Evolutionary conservation across 2,888 invertebrate genomes (phyloP).

Genomic region (Gryllus longicercus): DNA sequence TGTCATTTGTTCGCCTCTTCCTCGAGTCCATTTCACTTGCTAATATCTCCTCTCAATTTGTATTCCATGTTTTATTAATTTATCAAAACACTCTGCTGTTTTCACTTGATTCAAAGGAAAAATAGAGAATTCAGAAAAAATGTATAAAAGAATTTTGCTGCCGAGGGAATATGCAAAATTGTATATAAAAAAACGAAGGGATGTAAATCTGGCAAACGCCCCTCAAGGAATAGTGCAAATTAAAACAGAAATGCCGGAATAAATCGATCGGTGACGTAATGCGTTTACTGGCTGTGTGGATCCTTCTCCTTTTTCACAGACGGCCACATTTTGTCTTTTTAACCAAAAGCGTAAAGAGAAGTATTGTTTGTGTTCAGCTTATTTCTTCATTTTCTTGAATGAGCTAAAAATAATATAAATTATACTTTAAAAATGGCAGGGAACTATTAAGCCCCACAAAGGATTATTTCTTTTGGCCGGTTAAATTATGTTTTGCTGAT

Average conservation of each 20-base stretch:
- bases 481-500: no score
- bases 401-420: no score
- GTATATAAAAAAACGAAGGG: neutral
- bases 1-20: constrained; percentile 17
- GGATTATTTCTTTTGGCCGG: no score
- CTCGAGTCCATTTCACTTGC: constrained; percentile 31
- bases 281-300: neutral
- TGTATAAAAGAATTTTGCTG: constrained; percentile 4
- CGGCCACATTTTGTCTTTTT: no score
- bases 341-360: no score
- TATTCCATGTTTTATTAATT: constrained; percentile 35
- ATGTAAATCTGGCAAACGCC: neutral
- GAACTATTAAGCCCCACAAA: no score
- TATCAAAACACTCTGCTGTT: constrained; percentile 34
- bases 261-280: neutral
- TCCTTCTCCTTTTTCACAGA: no score
- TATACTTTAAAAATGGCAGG: no score
- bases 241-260: neutral
- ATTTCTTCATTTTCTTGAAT: no score
- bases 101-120: constrained; percentile 25
- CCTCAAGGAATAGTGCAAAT: neutral
- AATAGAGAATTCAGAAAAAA: constrained; percentile 1
- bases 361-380: no score
- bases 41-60: constrained; percentile 30
- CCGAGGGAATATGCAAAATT: neutral